phyloP scores from a whole-genome alignment of 1,140 invertebrate species.

The Chrysoperla carnea region DNA sequence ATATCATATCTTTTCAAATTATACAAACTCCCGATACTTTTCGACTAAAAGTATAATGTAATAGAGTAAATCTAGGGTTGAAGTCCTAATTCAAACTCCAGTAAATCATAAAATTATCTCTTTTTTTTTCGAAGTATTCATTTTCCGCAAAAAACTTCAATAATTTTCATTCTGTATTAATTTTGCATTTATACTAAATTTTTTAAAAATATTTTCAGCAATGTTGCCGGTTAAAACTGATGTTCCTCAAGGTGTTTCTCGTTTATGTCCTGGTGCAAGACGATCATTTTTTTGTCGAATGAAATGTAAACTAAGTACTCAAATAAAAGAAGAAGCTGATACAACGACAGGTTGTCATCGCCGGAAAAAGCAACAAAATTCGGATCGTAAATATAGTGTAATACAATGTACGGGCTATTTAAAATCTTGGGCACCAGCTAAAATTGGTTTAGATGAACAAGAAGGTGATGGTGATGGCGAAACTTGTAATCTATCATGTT shows the following conservation, averaged over 20 bases:
- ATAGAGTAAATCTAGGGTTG: too few species aligned
- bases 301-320: conserved; percentile 50
- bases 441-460: conserved; percentile 46
- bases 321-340: conserved; percentile 59
- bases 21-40: too few species aligned
- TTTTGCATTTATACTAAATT: neutral
- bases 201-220: conserved; percentile 30
- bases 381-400: conserved; percentile 56
- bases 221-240: conserved; percentile 84
- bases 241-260: conserved; percentile 49
- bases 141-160: too few species aligned
- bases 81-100: too few species aligned
- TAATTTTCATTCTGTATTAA: too few species aligned
- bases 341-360: conserved; percentile 39
- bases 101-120: too few species aligned
- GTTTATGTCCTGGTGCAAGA: conserved; percentile 70
- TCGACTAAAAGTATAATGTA: too few species aligned
- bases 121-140: too few species aligned
- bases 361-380: conserved; percentile 44
- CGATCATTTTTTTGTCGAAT: conserved; percentile 88
- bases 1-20: too few species aligned
- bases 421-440: conserved; percentile 76
- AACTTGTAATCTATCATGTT: conserved; percentile 61
- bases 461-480: conserved; percentile 51
- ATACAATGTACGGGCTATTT: conserved; percentile 83